Conservation (phyloP, 2,113 vertebrate genomes). For the Casuarius casuarius region DNA sequence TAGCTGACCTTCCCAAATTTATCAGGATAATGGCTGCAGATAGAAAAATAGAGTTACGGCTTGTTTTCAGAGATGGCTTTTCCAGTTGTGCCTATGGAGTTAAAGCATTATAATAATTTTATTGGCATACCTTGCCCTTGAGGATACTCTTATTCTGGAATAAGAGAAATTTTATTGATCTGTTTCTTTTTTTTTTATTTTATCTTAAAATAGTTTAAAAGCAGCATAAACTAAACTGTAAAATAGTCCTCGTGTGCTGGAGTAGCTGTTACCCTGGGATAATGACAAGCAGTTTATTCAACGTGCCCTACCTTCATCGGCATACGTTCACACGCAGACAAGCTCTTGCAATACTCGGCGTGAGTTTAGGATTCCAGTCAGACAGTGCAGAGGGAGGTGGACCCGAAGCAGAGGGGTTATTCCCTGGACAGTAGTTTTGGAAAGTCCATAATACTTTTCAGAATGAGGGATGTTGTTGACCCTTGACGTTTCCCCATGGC, state of each 20-base stretch:
- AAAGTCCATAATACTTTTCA: neutral
- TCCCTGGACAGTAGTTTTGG: neutral
- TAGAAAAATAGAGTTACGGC: neutral
- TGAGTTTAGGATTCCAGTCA: neutral
- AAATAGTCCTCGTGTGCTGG: neutral
- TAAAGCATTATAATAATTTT: conserved; percentile 47
- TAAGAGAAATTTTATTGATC: conserved; percentile 10
- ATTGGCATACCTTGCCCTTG: conserved; percentile 30
- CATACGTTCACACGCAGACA: neutral
- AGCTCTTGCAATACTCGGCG: neutral
- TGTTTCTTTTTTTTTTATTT: neutral
- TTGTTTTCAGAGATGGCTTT: neutral
- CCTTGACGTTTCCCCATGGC: neutral
- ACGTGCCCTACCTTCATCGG: neutral
- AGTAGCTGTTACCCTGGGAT: neutral
- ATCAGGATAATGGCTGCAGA: conserved; percentile 53
- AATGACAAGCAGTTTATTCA: conserved; percentile 1
- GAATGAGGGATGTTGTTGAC: neutral
- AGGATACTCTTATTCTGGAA: neutral
- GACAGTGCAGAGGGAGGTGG: rapidly evolving
- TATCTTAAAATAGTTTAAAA: conserved; percentile 9
- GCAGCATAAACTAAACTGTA: neutral
- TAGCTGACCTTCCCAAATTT: conserved; percentile 61
- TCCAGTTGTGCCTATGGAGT: neutral
- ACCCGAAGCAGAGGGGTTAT: neutral